Evolutionary conservation across 2,888 invertebrate species (phyloP), one percentile per base, ranked within the genome.

Genomic region (Drosophila nr. perissopoda): DNA sequence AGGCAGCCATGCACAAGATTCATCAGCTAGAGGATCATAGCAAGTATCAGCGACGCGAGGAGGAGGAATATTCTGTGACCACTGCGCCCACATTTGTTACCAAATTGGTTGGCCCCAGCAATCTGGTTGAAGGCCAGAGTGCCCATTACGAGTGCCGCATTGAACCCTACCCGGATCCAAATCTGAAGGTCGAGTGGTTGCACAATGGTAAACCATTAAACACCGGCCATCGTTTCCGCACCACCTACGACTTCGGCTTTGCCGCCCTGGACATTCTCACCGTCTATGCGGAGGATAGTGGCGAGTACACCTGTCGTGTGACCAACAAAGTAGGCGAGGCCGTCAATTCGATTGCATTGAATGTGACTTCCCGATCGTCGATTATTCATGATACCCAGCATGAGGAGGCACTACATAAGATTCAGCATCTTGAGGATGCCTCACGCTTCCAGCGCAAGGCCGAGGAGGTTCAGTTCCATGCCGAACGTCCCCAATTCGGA

Each of bases 231-330:
- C 95, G 99, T 74, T 98, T 97, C 94, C 96, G 98, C 90, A 98
- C 98, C 56, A 96, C 98, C 56, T 97, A 97, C 91, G 99, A 99
- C 92, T 99, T 99, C 92, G 99, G 99, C 53, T 99, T 98, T 93
- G 98, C 98, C 67, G 97, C 99, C 61, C 95, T 99, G 75, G 99
- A 99, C 92, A 97, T 99, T 73, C 94, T 98, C 34, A 97, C 98
- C 49, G 98, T 98, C 2, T 98, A 98, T 89, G 96, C 97, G 25
- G 98, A 98, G 94, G 99, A 99, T 92, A 96, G 97, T 77, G 99
- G 99, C 62, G 97, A 97, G 92, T 98, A 98, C 90, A 97, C 97
- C 18, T 97, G 97, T 93, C 96, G 95, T 90, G 98, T 97, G 58
- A 97, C 97, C 62, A 98, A 98, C 92, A 96, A 95, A 82, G 94